phyloP scores from a whole-genome alignment of 1,140 invertebrate species.

The Aporrectodea caliginosa region DNA sequence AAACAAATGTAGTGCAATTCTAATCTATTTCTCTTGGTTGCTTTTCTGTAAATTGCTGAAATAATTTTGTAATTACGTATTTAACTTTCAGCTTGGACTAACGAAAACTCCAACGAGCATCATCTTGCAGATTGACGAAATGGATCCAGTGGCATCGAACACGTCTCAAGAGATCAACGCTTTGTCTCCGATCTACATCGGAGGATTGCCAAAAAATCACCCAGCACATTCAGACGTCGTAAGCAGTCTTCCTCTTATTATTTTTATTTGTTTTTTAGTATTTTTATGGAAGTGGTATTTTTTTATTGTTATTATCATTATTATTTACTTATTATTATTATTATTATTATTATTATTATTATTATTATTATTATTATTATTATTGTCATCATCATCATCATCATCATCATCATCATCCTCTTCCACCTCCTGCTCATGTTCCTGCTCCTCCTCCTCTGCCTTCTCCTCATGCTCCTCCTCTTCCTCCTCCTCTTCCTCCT shows the following conservation, averaged over 20 bases:
- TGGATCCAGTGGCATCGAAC: constrained; percentile 63
- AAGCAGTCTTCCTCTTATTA: no score
- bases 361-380: neutral
- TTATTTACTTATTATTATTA: neutral
- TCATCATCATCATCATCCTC: constrained; percentile 4
- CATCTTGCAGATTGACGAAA: constrained; percentile 66
- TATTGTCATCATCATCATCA: constrained; percentile 8
- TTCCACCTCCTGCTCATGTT: no score
- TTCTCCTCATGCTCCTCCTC: no score
- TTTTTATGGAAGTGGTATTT: neutral
- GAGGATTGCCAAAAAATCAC: constrained; percentile 65
- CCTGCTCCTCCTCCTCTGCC: no score
- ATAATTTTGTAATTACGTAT: no score
- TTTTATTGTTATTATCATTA: constrained; percentile 12
- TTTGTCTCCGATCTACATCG: constrained; percentile 71
- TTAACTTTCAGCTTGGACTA: constrained; percentile 60
- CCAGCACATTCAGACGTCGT: constrained; percentile 31
- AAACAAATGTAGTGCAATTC: no score
- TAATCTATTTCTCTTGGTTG: no score
- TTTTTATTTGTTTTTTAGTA: constrained; percentile 3
- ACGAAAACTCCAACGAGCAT: constrained; percentile 64
- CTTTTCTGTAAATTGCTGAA: no score
- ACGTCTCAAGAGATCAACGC: constrained; percentile 67
- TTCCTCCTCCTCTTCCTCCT: neutral
- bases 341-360: constrained; percentile 13